Percentiles rank a stretch among this genome's conserved stretches.
Evolutionary conservation across 2,113 vertebrate genomes (phyloP).

Genomic region (Aphyosemion australe): DNA sequence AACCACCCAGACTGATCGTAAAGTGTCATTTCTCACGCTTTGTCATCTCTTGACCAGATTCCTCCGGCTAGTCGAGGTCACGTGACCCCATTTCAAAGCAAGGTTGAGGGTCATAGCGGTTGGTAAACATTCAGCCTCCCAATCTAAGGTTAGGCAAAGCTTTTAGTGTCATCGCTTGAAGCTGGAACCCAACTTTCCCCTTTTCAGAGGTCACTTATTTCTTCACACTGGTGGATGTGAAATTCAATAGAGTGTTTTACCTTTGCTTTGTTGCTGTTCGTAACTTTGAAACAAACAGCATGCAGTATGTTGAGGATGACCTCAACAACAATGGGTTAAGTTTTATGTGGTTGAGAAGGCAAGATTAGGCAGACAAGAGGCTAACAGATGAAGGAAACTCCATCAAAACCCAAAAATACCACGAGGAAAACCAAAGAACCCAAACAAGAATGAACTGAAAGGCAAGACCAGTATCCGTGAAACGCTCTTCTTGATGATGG

Average conservation of each 20-base stretch:
- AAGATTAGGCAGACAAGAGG: too few relatives aligned
- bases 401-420: too few relatives aligned
- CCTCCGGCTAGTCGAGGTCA: constrained; percentile 63
- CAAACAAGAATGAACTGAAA: too few relatives aligned
- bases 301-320: neutral
- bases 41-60: constrained; percentile 74
- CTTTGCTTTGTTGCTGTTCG: neutral
- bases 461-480: too few relatives aligned
- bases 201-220: constrained; percentile 9
- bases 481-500: neutral
- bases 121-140: constrained; percentile 62
- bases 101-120: constrained; percentile 70
- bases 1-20: constrained; percentile 35
- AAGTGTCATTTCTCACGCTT: constrained; percentile 48
- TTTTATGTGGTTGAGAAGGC: too few relatives aligned
- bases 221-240: neutral
- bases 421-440: too few relatives aligned
- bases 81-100: constrained; percentile 66
- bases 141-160: constrained; percentile 12
- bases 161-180: constrained; percentile 10
- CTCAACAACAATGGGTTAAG: too few relatives aligned
- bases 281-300: neutral
- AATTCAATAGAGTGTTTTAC: neutral
- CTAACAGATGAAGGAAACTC: too few relatives aligned
- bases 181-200: constrained; percentile 1